Evolutionary conservation across 2,888 invertebrate genomes (phyloP).

Genomic region (Amphipyra berbera): DNA sequence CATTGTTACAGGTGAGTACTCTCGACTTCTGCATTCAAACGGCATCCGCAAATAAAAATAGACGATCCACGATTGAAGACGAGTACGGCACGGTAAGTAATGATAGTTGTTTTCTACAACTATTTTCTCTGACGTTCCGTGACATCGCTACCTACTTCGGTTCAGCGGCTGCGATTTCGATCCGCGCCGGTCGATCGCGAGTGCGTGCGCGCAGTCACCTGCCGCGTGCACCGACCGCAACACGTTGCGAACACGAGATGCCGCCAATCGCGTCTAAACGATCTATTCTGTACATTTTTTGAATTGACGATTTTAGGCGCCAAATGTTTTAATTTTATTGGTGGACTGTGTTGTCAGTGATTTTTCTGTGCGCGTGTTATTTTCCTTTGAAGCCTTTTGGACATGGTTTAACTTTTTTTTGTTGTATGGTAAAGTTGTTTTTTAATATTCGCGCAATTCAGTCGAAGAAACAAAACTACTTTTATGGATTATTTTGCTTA

Average conservation of each 20-base stretch:
- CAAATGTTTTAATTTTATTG: conserved; percentile 48
- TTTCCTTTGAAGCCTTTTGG: conserved; percentile 61
- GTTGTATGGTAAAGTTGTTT: conserved; percentile 57
- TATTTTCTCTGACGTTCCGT: conserved; percentile 79
- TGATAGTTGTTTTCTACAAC: conserved; percentile 78
- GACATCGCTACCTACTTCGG: conserved; percentile 81
- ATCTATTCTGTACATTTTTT: conserved; percentile 62
- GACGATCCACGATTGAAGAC: conserved; percentile 63
- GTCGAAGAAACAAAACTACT: conserved; percentile 11
- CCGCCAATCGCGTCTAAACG: conserved; percentile 66
- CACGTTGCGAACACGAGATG: conserved; percentile 70
- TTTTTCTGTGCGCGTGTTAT: conserved; percentile 59
- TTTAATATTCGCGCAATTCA: conserved; percentile 8
- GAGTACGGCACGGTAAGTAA: conserved; percentile 74
- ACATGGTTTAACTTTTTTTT: conserved; percentile 55
- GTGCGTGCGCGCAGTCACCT: conserved; percentile 79
- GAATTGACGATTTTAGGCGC: conserved; percentile 65
- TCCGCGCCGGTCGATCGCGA: conserved; percentile 64
- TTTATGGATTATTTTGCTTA: conserved; percentile 10
- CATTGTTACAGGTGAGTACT: conserved; percentile 76
- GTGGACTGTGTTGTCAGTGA: conserved; percentile 64
- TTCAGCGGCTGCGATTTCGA: conserved; percentile 71
- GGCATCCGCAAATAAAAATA: conserved; percentile 75
- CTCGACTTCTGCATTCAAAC: conserved; percentile 69
- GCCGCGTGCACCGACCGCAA: conserved; percentile 73